These are phyloP conservation scores for Jordanella pulchra DNA, from an alignment of 2,797 vertebrate species.

Conservation along the genomic window DNA sequence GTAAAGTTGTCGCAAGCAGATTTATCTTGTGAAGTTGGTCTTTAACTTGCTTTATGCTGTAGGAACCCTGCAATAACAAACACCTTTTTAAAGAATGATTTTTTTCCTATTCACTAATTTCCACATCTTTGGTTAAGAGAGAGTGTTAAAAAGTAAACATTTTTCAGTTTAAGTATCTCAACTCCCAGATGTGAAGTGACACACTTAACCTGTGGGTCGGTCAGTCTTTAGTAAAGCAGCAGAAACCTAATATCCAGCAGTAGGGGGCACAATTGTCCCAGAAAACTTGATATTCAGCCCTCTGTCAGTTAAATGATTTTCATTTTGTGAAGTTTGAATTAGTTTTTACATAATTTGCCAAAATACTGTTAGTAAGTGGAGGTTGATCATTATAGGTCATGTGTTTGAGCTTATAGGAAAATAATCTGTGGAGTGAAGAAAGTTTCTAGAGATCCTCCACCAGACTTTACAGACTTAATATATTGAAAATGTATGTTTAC, in stretches of 20 bases:
- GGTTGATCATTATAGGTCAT: background rate
- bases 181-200: background rate
- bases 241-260: conserved; percentile 18
- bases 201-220: background rate
- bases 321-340: background rate
- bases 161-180: background rate
- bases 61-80: too few species aligned
- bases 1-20: too few species aligned
- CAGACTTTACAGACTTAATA: background rate
- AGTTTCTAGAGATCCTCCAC: background rate
- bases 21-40: too few species aligned
- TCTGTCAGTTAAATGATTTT: background rate
- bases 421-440: background rate
- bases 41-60: too few species aligned
- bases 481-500: background rate
- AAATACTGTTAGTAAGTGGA: background rate
- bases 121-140: background rate
- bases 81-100: too few species aligned
- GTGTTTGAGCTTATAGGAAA: background rate
- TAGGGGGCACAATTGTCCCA: conserved; percentile 60
- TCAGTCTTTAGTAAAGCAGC: background rate
- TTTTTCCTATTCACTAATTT: background rate
- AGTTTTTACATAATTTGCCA: background rate
- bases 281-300: background rate
- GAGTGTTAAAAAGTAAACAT: background rate